Percentiles rank a stretch among this genome's conserved stretches.
phyloP scores from a whole-genome alignment of 1,140 invertebrate species.

The Charaxes varanes region DNA sequence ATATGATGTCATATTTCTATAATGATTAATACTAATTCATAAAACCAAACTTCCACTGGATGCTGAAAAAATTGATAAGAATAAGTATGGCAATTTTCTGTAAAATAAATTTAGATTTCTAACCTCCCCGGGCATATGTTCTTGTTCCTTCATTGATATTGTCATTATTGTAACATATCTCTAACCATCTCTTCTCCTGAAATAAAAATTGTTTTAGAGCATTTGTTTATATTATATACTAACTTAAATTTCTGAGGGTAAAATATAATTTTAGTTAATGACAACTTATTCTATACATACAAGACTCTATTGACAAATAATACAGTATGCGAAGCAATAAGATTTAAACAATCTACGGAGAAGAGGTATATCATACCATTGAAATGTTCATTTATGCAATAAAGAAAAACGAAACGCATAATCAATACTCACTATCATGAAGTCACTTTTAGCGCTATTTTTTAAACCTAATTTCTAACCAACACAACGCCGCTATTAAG shows the following conservation, averaged over 20 bases:
- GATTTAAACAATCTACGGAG: background rate
- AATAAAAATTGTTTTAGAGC: conserved; percentile 6
- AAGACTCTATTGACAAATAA: background rate
- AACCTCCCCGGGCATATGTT: conserved; percentile 64
- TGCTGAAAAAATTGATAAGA: too few species aligned
- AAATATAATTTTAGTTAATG: conserved; percentile 6
- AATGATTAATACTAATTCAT: too few species aligned
- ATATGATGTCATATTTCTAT: too few species aligned
- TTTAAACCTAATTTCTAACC: background rate
- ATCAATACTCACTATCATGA: too few species aligned
- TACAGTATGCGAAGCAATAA: too few species aligned
- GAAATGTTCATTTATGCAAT: conserved; percentile 18
- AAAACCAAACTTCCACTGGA: too few species aligned
- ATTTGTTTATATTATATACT: background rate
- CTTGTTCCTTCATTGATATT: conserved; percentile 70
- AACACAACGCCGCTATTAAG: too few species aligned
- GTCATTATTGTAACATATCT: conserved; percentile 64
- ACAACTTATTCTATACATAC: background rate
- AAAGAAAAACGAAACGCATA: conserved; percentile 21
- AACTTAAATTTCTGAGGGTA: too few species aligned
- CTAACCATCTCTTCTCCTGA: conserved; percentile 55
- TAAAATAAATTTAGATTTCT: too few species aligned
- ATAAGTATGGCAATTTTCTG: too few species aligned
- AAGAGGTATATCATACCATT: conserved; percentile 15
- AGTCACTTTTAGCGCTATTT: too few species aligned